Base-by-base conservation (phyloP, 1,140 invertebrate species). In the Drosophila hydei region DNA sequence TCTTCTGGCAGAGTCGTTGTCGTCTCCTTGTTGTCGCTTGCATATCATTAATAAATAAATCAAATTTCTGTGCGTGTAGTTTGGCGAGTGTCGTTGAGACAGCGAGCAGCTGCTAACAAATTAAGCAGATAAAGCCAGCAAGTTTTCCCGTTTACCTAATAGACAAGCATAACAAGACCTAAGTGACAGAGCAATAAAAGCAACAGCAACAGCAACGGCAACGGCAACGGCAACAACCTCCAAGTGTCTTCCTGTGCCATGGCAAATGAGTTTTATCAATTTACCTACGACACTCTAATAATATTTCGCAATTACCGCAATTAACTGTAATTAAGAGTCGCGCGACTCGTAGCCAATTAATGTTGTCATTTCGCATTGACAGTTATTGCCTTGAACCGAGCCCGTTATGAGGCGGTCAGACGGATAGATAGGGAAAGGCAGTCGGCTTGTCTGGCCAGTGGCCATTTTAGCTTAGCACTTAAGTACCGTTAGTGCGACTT, bases 21-120 rank as follows among this genome's bases (percentile, higher is more conserved):
- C 59, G 43, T 45, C 45, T 61, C 65, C 68, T 71, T 70, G 65
- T 68, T 61, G 68, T 55, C 58, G 74, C 72, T 81, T 87, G 83
- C 83, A 87, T 87, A 88, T 87, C 83, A 87, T 87, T 87, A 87
- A 87, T 87, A 88, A 83, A 87, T 87, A 87, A 87, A 87, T 87
- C 83, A 87, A 87, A 83, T 83, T 88, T 87, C 64, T 83, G 52
- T 61, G 68, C 83, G 54, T 88, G 71, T 88, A 77, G 70, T 81
- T 87, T 52, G 64, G 45, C 42, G 72, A 40, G 19, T 14, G 27
- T 25, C 36, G 19, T 16, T 45, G 6, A 45, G 55, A 27, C 45
- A 65, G 50, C 52, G 60, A 38, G 19, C 50, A 65, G 59, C 70
- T 69, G 45, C 75, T 48, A 88, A 73, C 83, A 88, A 88, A 88